Percentiles rank a stretch among this genome's conserved stretches.
Evolutionary conservation across 1,140 invertebrate species (phyloP).

Genomic region (Drosophila pectinifera): DNA sequence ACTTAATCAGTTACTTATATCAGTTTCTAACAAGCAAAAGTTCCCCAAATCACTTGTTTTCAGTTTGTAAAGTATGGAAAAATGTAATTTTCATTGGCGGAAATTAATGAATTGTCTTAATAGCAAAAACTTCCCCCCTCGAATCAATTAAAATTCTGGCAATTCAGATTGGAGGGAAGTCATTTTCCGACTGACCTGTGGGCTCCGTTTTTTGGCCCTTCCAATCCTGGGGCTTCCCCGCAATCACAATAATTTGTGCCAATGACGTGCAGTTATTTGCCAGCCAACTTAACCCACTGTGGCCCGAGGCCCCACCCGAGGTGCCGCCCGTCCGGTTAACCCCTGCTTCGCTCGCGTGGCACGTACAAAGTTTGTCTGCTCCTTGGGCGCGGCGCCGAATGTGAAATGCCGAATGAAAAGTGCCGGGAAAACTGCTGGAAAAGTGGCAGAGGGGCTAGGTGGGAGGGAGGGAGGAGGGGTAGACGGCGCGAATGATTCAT

Average conservation of each 20-base stretch:
- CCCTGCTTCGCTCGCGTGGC: constrained; percentile 45
- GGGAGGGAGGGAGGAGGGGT: constrained; percentile 4
- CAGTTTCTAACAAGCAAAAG: not conserved
- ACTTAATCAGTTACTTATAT: no score
- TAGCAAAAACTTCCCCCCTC: not conserved
- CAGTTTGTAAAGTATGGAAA: not conserved
- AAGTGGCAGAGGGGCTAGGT: constrained; percentile 16
- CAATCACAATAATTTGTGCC: constrained; percentile 70
- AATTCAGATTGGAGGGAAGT: no score
- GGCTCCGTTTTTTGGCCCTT: no score
- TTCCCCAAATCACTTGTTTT: not conserved
- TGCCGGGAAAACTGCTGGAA: constrained; percentile 11
- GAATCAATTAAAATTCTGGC: constrained; percentile 18
- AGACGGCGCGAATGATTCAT: constrained; percentile 68
- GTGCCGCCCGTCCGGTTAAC: not conserved
- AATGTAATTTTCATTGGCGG: no score
- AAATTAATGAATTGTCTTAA: constrained; percentile 1
- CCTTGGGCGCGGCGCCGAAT: constrained; percentile 41
- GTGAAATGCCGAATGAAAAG: constrained; percentile 39
- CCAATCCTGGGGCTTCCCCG: constrained; percentile 1
- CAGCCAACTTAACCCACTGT: constrained; percentile 45
- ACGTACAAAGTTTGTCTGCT: constrained; percentile 80
- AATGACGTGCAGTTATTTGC: constrained; percentile 78
- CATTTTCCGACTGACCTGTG: no score
- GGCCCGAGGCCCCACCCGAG: not conserved